Evolutionary conservation across 1,140 invertebrate genomes (phyloP).

Genomic region (Drosophila bifasciata): DNA sequence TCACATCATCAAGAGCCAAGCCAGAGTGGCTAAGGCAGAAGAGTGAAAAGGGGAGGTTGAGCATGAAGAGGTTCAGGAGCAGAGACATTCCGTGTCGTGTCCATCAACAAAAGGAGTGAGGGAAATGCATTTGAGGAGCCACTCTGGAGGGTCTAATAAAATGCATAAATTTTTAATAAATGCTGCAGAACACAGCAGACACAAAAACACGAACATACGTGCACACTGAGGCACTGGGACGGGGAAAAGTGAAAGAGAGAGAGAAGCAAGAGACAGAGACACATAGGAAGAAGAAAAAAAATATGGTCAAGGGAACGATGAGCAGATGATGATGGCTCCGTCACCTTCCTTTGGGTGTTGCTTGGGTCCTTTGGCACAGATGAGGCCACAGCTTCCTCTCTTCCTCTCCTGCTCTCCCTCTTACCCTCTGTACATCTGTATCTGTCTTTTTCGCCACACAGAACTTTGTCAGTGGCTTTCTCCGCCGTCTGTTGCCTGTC

Average conservation of each 20-base stretch:
- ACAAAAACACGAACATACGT: background rate
- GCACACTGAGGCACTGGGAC: background rate
- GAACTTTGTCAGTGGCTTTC: conserved; percentile 35
- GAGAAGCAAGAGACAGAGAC: background rate
- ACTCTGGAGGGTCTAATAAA: conserved; percentile 54
- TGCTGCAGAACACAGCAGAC: conserved; percentile 21
- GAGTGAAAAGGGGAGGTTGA: too few species aligned
- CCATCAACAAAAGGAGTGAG: conserved; percentile 34
- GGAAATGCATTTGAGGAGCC: conserved; percentile 37
- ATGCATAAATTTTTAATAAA: conserved; percentile 79
- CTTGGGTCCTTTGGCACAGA: conserved; percentile 1
- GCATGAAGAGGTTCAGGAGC: too few species aligned
- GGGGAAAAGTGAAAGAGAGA: background rate
- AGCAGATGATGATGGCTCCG: conserved; percentile 16
- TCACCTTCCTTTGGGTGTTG: conserved; percentile 25
- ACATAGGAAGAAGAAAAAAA: conserved; percentile 36
- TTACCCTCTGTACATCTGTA: too few species aligned
- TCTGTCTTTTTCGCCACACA: background rate
- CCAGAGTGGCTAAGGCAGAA: too few species aligned
- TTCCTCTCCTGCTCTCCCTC: too few species aligned
- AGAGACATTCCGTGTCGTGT: conserved; percentile 8
- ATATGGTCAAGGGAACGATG: conserved; percentile 50
- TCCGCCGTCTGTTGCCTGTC: conserved; percentile 25
- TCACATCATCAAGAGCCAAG: conserved; percentile 54
- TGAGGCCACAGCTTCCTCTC: background rate